Conservation (phyloP, 2,113 vertebrate species). For the Ceyx melanurus region DNA sequence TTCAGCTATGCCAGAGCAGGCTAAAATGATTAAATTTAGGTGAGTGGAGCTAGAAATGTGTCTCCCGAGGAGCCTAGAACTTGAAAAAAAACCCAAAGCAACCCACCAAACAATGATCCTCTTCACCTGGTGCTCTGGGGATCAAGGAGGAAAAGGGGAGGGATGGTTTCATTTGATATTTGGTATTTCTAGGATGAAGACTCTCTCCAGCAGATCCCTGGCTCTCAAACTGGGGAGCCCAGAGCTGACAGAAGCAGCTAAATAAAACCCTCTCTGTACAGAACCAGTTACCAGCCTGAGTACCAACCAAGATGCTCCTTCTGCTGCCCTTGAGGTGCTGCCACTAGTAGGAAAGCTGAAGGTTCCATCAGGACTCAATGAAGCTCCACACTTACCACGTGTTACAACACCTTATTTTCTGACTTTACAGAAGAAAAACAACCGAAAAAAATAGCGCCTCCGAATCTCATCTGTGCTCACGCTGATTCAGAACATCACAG, state of each 20-base stretch:
- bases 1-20: not conserved
- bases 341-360: not conserved
- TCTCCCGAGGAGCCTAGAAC: not conserved
- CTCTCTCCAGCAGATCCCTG: no score
- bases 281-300: not conserved
- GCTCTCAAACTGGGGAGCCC: no score
- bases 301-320: rapidly evolving
- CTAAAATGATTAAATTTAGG: constrained; percentile 1
- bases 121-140: not conserved
- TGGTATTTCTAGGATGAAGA: no score
- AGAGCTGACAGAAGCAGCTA: no score
- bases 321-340: not conserved
- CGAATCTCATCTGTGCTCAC: not conserved
- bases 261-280: rapidly evolving
- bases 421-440: not conserved
- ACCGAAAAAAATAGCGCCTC: no score
- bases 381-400: not conserved
- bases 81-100: not conserved
- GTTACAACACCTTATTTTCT: not conserved
- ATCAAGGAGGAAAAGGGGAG: no score
- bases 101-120: not conserved
- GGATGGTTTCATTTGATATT: rapidly evolving
- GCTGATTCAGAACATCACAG: not conserved
- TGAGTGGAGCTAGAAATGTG: not conserved
- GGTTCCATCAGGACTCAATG: not conserved